phyloP scores from a whole-genome alignment of 2,888 invertebrate species.

The Amblyjoppa proteus region DNA sequence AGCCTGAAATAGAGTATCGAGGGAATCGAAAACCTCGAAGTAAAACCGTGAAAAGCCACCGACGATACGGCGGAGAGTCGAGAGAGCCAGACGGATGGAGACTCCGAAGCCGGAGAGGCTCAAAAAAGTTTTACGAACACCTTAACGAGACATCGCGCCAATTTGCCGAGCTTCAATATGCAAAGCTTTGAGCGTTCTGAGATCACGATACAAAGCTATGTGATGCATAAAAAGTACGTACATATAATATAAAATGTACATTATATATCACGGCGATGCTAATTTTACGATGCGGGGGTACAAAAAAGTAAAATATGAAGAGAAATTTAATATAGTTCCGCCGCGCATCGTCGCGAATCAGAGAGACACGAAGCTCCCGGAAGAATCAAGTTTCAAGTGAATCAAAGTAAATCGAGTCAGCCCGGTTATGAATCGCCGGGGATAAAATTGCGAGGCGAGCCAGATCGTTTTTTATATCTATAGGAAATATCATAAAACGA shows the following conservation, averaged over 20 bases:
- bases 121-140: constrained; percentile 45
- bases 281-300: neutral
- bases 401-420: constrained; percentile 46
- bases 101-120: neutral
- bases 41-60: constrained; percentile 8
- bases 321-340: constrained; percentile 55
- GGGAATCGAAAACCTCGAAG: constrained; percentile 31
- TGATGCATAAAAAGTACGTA: constrained; percentile 13
- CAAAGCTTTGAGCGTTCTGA: constrained; percentile 22
- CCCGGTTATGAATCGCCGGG: constrained; percentile 25
- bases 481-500: constrained; percentile 24
- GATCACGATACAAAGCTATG: constrained; percentile 6
- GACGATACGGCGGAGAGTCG: neutral
- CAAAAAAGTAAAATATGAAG: neutral
- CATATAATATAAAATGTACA: constrained; percentile 32
- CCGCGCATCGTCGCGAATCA: constrained; percentile 30
- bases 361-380: constrained; percentile 28
- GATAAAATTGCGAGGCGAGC: constrained; percentile 17
- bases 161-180: constrained; percentile 35
- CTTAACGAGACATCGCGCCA: constrained; percentile 51
- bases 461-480: neutral
- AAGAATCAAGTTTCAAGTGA: constrained; percentile 58
- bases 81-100: neutral
- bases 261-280: neutral
- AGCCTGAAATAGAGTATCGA: constrained; percentile 43